A percentile compares a stretch with the other conserved stretches of the same genome.
phyloP scores from a whole-genome alignment of 1,140 invertebrate species.

The Aphelinus certus region DNA sequence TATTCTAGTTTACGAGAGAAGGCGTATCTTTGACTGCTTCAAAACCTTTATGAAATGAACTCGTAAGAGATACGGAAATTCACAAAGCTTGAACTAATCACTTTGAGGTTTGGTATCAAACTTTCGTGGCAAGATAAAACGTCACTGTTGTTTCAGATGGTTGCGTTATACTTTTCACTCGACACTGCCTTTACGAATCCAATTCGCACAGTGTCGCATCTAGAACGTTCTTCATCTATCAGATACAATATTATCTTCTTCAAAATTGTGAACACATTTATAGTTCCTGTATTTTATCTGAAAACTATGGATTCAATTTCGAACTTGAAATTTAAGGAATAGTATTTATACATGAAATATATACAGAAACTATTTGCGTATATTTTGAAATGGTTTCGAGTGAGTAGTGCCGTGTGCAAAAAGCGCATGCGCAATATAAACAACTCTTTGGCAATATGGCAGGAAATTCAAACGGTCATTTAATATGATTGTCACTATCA shows the following conservation, averaged over 20 bases:
- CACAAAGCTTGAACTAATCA: slow-evolving; percentile 3
- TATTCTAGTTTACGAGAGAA: slow-evolving; percentile 11
- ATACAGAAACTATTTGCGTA: not conserved
- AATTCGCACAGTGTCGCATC: slow-evolving; percentile 23
- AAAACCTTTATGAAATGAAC: not conserved
- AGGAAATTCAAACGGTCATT: slow-evolving; percentile 18
- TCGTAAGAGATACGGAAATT: not conserved
- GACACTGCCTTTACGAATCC: slow-evolving; percentile 9
- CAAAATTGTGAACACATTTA: not conserved
- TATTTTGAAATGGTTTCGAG: slow-evolving; percentile 2
- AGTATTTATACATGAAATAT: too few species aligned
- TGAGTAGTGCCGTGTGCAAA: slow-evolving; percentile 42
- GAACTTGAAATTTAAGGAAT: too few species aligned
- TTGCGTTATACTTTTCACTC: slow-evolving; percentile 36
- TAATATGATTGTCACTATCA: not conserved
- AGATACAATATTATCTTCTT: not conserved
- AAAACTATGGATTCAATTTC: too few species aligned
- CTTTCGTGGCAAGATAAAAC: slow-evolving; percentile 21
- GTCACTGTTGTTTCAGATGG: slow-evolving; percentile 39
- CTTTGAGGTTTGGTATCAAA: slow-evolving; percentile 29
- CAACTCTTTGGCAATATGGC: not conserved
- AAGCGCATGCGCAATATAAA: slow-evolving; percentile 39
- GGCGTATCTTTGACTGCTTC: too few species aligned
- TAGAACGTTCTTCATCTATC: slow-evolving; percentile 23
- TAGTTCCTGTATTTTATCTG: too few species aligned